Evolutionary conservation across 2,888 invertebrate species (phyloP).

Genomic region (Andrena flavipes): DNA sequence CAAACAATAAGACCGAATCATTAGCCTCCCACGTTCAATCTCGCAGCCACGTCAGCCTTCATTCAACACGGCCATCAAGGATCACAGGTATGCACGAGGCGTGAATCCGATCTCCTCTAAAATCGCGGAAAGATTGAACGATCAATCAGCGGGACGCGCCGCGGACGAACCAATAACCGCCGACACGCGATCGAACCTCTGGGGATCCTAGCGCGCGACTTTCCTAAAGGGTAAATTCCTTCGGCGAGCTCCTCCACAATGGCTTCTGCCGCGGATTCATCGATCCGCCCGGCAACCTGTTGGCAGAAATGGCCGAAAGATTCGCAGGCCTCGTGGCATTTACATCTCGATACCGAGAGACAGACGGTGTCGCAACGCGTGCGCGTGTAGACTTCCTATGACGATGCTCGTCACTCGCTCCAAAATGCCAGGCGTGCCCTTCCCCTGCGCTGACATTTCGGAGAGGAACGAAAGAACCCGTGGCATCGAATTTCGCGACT

Average conservation of each 20-base stretch:
- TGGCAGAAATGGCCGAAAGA: slow-evolving; percentile 41
- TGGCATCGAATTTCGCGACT: neutral
- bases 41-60: neutral
- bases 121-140: neutral
- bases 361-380: slow-evolving; percentile 58
- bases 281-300: slow-evolving; percentile 39
- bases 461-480: neutral
- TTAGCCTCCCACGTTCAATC: neutral
- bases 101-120: neutral
- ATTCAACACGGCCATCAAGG: neutral
- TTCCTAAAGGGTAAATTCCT: slow-evolving; percentile 64
- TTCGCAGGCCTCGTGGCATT: slow-evolving; percentile 67
- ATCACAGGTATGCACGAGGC: neutral
- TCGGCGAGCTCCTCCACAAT: slow-evolving; percentile 27
- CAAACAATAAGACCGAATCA: neutral
- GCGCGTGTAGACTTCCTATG: slow-evolving; percentile 47
- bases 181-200: neutral
- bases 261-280: slow-evolving; percentile 41
- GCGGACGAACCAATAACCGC: neutral
- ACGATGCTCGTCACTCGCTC: slow-evolving; percentile 41
- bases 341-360: slow-evolving; percentile 26
- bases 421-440: slow-evolving; percentile 72
- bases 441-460: slow-evolving; percentile 67
- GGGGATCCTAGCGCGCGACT: slow-evolving; percentile 12
- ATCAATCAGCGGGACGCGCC: neutral